Evolutionary conservation across 2,797 vertebrate genomes (phyloP).

Genomic region (Mastacembelus armatus): DNA sequence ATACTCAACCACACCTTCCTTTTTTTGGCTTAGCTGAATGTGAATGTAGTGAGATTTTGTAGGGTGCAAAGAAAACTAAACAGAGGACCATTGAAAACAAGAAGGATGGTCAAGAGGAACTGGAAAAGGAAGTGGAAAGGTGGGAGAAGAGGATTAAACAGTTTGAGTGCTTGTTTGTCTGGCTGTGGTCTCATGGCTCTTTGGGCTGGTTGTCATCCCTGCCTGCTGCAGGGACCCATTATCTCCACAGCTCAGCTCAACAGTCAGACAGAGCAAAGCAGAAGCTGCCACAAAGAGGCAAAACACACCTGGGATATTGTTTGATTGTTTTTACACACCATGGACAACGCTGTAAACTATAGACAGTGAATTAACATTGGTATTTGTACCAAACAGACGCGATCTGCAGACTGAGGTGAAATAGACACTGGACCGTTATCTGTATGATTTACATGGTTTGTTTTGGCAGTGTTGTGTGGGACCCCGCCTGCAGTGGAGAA

Average conservation of each 20-base stretch:
- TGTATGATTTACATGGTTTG: neutral
- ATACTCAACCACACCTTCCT: slow-evolving; percentile 6
- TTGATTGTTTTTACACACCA: neutral
- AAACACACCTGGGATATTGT: neutral
- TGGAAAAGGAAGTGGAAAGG: slow-evolving; percentile 10
- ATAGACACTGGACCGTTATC: neutral
- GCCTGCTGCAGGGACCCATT: slow-evolving; percentile 49
- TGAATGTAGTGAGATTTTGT: slow-evolving; percentile 6
- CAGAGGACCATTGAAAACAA: neutral
- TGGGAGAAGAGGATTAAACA: slow-evolving; percentile 27
- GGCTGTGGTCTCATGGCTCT: slow-evolving; percentile 32
- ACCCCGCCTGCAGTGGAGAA: slow-evolving; percentile 91
- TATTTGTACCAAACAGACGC: neutral
- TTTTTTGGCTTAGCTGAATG: slow-evolving; percentile 11
- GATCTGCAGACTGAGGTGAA: neutral
- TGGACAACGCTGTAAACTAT: neutral
- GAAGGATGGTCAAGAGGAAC: slow-evolving; percentile 3
- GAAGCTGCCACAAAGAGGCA: slow-evolving; percentile 73
- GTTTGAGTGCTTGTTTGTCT: slow-evolving; percentile 43
- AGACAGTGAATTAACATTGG: neutral
- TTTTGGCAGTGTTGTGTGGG: slow-evolving; percentile 89
- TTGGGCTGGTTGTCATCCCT: slow-evolving; percentile 40
- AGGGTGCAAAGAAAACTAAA: slow-evolving; percentile 7
- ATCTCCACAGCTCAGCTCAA: slow-evolving; percentile 8
- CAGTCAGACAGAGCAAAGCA: slow-evolving; percentile 19